A percentile compares a stretch with the other conserved stretches of the same genome.
Evolutionary conservation across 2,797 vertebrate species (phyloP).

Genomic region (Gallirallus australis): DNA sequence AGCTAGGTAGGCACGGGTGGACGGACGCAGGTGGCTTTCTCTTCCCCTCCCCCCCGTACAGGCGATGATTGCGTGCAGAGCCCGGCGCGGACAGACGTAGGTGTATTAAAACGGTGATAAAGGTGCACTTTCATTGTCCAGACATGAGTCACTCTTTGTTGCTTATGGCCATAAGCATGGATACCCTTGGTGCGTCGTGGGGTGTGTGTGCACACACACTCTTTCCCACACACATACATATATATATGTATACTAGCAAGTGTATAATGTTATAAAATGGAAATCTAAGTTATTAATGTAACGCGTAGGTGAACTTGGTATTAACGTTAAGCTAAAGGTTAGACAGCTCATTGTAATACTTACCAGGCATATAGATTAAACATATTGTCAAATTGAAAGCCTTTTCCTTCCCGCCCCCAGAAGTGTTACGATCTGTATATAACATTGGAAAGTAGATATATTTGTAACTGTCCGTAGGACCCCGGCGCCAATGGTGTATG

Average conservation of each 20-base stretch:
- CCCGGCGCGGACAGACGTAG: background rate
- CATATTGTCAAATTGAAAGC: conserved; percentile 76
- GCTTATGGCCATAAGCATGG: conserved; percentile 81
- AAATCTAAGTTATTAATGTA: conserved; percentile 92
- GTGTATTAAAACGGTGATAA: conserved; percentile 35
- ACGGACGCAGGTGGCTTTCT: background rate
- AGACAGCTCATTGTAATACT: conserved; percentile 73
- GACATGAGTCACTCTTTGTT: conserved; percentile 78
- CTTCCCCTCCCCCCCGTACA: background rate
- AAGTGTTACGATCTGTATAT: conserved; percentile 79
- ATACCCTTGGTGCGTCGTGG: conserved; percentile 72
- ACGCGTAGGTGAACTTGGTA: conserved; percentile 82
- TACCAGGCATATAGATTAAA: conserved; percentile 74
- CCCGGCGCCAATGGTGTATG: conserved; percentile 59
- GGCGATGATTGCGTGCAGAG: background rate
- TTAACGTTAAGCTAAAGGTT: conserved; percentile 79
- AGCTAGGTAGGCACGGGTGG: conserved; percentile 11
- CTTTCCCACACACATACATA: conserved; percentile 37
- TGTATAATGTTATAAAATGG: conserved; percentile 85
- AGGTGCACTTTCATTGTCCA: conserved; percentile 82
- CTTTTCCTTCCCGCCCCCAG: conserved; percentile 74
- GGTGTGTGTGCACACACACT: conserved; percentile 1
- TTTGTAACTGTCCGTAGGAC: conserved; percentile 83
- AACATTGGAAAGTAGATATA: conserved; percentile 82
- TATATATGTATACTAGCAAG: conserved; percentile 78